A percentile compares a stretch with the other conserved stretches of the same genome.
Evolutionary conservation across 2,888 invertebrate species (phyloP).

Genomic region (Stenurella melanura): DNA sequence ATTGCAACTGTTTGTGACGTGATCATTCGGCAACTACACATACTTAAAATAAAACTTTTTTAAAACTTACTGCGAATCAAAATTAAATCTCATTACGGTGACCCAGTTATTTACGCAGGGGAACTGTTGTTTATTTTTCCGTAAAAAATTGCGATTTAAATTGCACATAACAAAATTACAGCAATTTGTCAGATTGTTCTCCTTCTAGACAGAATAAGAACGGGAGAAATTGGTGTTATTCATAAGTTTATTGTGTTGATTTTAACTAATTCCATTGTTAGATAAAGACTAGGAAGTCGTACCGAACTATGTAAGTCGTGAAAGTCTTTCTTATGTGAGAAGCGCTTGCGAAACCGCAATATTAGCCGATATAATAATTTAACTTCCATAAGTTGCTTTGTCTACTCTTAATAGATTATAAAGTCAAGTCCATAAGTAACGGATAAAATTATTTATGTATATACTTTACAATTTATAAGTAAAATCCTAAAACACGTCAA

Average conservation of each 20-base stretch:
- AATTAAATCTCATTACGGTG: background rate
- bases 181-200: background rate
- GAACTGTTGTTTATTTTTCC: slow-evolving; percentile 14
- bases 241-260: background rate
- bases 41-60: too few relatives aligned
- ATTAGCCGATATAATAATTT: background rate
- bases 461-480: too few relatives aligned
- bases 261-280: background rate
- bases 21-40: too few relatives aligned
- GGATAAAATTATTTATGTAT: too few relatives aligned
- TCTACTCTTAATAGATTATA: too few relatives aligned
- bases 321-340: slow-evolving; percentile 3
- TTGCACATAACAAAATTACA: background rate
- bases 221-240: background rate
- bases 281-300: slow-evolving; percentile 1
- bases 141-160: slow-evolving; percentile 12
- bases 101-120: slow-evolving; percentile 15
- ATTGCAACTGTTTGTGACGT: too few relatives aligned
- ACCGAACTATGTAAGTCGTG: background rate
- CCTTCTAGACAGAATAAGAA: background rate
- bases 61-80: background rate
- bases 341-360: background rate
- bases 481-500: too few relatives aligned
- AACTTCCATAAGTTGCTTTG: too few relatives aligned
- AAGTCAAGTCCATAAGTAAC: too few relatives aligned